A percentile compares a stretch with the other conserved stretches of the same genome.
These are phyloP conservation scores for Potamilus streckersoni DNA, from an alignment of 1,140 invertebrate species.

Conservation along the genomic window DNA sequence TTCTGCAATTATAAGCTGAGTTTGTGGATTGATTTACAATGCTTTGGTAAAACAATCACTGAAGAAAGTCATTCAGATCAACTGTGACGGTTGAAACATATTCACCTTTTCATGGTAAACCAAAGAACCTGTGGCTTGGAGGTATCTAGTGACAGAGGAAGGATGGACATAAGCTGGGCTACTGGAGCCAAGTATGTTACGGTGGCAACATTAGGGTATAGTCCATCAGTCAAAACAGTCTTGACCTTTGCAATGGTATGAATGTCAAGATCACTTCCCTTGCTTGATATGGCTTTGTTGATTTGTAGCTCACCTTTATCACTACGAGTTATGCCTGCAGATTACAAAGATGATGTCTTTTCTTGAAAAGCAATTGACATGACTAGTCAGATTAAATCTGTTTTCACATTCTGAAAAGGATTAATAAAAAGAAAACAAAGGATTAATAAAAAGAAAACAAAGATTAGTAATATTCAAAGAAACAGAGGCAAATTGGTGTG, in stretches of 20 bases:
- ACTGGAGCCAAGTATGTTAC: slow-evolving; percentile 46
- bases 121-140: slow-evolving; percentile 55
- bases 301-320: slow-evolving; percentile 44
- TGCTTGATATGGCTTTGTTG: slow-evolving; percentile 26
- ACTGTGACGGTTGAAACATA: background rate
- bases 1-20: background rate
- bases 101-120: slow-evolving; percentile 63
- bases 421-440: slow-evolving; percentile 4
- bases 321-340: background rate
- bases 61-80: background rate
- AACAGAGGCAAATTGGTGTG: no score
- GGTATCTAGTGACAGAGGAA: slow-evolving; percentile 59
- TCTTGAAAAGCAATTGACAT: slow-evolving; percentile 54
- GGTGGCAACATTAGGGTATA: slow-evolving; percentile 62
- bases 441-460: no score
- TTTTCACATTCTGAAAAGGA: slow-evolving; percentile 57
- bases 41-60: no score
- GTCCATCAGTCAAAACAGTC: slow-evolving; percentile 60
- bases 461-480: no score
- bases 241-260: slow-evolving; percentile 56
- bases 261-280: slow-evolving; percentile 28
- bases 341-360: background rate
- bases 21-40: no score
- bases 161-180: slow-evolving; percentile 54
- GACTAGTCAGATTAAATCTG: slow-evolving; percentile 59